phyloP scores from a whole-genome alignment of 1,140 invertebrate species.

The Manduca sexta region DNA sequence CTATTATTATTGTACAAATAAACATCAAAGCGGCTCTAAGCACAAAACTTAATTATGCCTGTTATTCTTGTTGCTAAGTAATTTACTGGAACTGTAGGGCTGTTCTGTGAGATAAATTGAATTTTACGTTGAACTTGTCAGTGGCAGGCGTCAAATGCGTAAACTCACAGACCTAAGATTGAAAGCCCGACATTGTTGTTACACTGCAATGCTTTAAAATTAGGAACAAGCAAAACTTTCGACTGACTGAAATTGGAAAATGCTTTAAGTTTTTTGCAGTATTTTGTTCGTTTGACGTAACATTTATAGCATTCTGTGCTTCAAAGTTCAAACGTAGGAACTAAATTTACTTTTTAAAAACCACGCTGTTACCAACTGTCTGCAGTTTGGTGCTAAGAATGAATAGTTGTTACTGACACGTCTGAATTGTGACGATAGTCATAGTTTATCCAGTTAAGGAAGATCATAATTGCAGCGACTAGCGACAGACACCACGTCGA shows the following conservation, averaged over 20 bases:
- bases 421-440: too few species aligned
- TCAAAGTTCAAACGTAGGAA: too few species aligned
- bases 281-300: not conserved
- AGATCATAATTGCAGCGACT: too few species aligned
- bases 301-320: too few species aligned
- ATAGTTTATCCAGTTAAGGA: too few species aligned
- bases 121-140: slow-evolving; percentile 19
- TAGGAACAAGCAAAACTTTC: not conserved
- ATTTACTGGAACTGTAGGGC: slow-evolving; percentile 10
- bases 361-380: too few species aligned
- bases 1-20: not conserved
- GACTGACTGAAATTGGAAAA: not conserved
- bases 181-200: slow-evolving; percentile 12
- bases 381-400: too few species aligned
- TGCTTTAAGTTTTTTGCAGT: not conserved
- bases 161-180: slow-evolving; percentile 10
- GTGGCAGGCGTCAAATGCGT: slow-evolving; percentile 13
- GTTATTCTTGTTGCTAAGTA: slow-evolving; percentile 12
- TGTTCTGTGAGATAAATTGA: slow-evolving; percentile 17
- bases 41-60: slow-evolving; percentile 10
- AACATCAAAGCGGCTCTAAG: slow-evolving; percentile 1
- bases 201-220: slow-evolving; percentile 5
- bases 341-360: too few species aligned
- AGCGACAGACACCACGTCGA: too few species aligned
- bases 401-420: too few species aligned